These are phyloP conservation scores for Eptesicus fuscus DNA, from an alignment of 2,113 vertebrate species.

Conservation along the genomic window DNA sequence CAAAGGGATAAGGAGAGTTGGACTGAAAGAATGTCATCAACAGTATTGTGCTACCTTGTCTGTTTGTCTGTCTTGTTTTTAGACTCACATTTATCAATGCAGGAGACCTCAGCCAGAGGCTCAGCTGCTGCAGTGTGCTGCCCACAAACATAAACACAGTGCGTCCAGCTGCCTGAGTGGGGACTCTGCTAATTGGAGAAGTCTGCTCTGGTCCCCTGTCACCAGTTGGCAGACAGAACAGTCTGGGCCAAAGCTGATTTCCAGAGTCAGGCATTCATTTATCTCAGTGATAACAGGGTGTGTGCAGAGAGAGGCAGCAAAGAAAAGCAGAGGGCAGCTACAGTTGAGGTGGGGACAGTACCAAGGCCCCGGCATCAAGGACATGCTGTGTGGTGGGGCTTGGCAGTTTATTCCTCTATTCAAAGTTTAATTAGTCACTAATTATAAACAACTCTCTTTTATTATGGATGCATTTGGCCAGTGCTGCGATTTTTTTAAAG, in stretches of 20 bases:
- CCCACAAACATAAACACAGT: conserved; percentile 30
- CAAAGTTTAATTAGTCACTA: conserved; percentile 78
- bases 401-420: conserved; percentile 39
- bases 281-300: conserved; percentile 45
- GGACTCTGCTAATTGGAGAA: conserved; percentile 79
- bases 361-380: conserved; percentile 46
- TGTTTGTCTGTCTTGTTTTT: not conserved
- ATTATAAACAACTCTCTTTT: conserved; percentile 75
- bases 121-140: conserved; percentile 4
- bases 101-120: not conserved
- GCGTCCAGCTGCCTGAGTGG: conserved; percentile 69
- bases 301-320: conserved; percentile 66
- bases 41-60: not conserved
- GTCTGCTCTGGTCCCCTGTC: conserved; percentile 76
- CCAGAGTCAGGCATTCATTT: conserved; percentile 69
- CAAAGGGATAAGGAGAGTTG: not conserved
- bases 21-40: not conserved
- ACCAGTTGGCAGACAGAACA: conserved; percentile 74
- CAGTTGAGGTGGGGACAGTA: conserved; percentile 14
- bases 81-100: not conserved
- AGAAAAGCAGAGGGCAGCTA: conserved; percentile 61
- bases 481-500: conserved; percentile 22
- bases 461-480: conserved; percentile 74
- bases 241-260: conserved; percentile 73
- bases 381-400: conserved; percentile 31